Base-by-base conservation (phyloP, 2,113 vertebrate genomes). In the Xiphias gladius region DNA sequence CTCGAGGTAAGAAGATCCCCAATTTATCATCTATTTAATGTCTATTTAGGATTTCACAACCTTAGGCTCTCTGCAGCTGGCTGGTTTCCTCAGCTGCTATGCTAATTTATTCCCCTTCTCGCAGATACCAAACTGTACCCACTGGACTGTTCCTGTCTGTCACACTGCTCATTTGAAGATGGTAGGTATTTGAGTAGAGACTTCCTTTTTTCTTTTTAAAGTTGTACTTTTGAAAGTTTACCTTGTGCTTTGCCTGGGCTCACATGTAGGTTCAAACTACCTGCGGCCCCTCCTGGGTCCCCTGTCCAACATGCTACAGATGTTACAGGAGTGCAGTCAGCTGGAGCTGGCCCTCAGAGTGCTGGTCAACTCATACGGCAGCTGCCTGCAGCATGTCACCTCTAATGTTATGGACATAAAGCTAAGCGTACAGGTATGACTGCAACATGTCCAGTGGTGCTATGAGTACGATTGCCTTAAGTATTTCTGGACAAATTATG, bases 271-370 rank as follows among this genome's bases (percentile, higher is more conserved):
- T 35, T 88, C 89, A 37, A 95, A 96, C 86, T 92, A 95, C 3
- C 87, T 97, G 22, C 64, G 46, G 57, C 95, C 95, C 0, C 83
- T 96, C 26, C 87, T 94, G 57, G 85, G 57, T 4, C 96, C 96
- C 39, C 92, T 97, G 85, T 76, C 76, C 26, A 92, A 93, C 57
- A 93, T 96, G 91, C 89, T 98, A 9, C 96, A 96, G 91, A 97
- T 92, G 93, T 94, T 99, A 26, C 96, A 96, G 86, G 98, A 99
- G 89, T 96, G 96, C 81, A 98, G 97, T 88, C 98, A 99, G 82
- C 95, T 96, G 39, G 96, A 98, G 83, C 88, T 99, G 86, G 95
- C 96, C 24, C 91, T 99, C 14, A 88, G 94, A 46, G 94, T 98
- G 8, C 91, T 96, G 0, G 50, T 96, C 37, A 93, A 91, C 62